Conservation (phyloP, 2,113 vertebrate genomes). For the Ellobius talpinus region DNA sequence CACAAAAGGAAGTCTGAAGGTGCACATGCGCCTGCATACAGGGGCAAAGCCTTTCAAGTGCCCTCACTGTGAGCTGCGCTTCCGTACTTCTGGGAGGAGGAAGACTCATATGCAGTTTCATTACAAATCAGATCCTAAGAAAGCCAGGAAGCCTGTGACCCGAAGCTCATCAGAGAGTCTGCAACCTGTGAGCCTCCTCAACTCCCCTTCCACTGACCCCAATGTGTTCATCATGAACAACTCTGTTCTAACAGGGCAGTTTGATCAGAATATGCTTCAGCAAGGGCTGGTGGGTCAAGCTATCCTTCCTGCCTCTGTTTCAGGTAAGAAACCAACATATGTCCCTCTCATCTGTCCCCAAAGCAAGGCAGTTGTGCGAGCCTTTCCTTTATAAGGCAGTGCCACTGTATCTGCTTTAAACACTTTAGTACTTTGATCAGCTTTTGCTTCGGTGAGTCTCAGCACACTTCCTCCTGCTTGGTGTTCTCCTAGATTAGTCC, state of each 20-base stretch:
- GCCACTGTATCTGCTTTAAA: not conserved
- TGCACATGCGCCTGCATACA: conserved; percentile 98
- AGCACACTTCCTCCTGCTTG: not conserved
- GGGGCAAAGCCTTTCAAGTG: conserved; percentile 99
- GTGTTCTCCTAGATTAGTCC: not conserved
- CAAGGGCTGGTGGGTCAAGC: conserved; percentile 95
- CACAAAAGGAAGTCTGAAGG: conserved; percentile 99
- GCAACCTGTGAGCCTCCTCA: conserved; percentile 90
- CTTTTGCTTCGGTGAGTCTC: not conserved
- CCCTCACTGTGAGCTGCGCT: conserved; percentile 96
- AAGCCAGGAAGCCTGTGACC: conserved; percentile 86
- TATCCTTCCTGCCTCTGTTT: conserved; percentile 95
- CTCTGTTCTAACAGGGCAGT: conserved; percentile 92
- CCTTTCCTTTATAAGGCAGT: not conserved
- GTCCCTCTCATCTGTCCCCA: too few species aligned
- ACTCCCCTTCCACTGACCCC: conserved; percentile 88
- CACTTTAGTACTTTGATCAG: not conserved
- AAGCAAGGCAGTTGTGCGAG: not conserved
- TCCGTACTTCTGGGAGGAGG: conserved; percentile 97
- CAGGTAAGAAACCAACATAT: conserved; percentile 87
- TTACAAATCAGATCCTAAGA: conserved; percentile 91
- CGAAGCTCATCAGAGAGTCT: conserved; percentile 87
- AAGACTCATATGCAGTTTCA: conserved; percentile 99
- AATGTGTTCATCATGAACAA: conserved; percentile 95
- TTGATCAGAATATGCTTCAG: conserved; percentile 94